A percentile compares a stretch with the other conserved stretches of the same genome.
Conservation (phyloP, 2,113 vertebrate species). For the Cephalopterus ornatus region DNA sequence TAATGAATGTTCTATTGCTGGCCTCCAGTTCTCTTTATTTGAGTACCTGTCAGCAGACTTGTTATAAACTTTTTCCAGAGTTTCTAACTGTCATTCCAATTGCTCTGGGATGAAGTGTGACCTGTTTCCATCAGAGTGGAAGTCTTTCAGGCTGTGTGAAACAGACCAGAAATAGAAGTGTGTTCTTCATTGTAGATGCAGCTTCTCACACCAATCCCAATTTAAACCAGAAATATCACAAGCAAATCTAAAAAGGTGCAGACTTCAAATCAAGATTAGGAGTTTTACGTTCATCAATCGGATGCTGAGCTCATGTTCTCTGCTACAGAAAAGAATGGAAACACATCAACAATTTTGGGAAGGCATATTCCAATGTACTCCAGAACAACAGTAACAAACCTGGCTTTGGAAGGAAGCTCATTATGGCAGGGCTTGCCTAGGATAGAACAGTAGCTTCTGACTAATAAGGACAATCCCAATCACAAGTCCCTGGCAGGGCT, state of each 20-base stretch:
- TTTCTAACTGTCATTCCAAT: not conserved
- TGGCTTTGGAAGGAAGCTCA: not conserved
- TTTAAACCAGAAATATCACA: constrained; percentile 29
- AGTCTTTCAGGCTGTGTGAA: constrained; percentile 3
- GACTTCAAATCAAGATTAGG: not conserved
- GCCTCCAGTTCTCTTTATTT: not conserved
- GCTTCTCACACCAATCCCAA: not conserved
- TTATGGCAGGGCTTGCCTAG: not conserved
- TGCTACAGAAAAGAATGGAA: not conserved
- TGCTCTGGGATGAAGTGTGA: not conserved
- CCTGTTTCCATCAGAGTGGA: not conserved
- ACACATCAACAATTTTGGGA: not conserved
- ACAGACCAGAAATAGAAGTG: not conserved
- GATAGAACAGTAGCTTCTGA: rapidly evolving
- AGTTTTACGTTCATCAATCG: not conserved
- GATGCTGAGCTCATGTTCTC: not conserved
- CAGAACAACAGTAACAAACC: not conserved
- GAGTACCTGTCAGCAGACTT: not conserved
- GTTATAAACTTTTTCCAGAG: not conserved
- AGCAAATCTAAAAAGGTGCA: not conserved
- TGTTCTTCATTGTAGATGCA: not conserved
- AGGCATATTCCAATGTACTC: not conserved
- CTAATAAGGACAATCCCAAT: not conserved
- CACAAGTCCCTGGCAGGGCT: not conserved
- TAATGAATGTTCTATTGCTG: not conserved